Percentiles rank a stretch among this genome's conserved stretches.
These are phyloP conservation scores for Plebejus anna DNA, from an alignment of 2,888 invertebrate genomes.

Conservation along the genomic window DNA sequence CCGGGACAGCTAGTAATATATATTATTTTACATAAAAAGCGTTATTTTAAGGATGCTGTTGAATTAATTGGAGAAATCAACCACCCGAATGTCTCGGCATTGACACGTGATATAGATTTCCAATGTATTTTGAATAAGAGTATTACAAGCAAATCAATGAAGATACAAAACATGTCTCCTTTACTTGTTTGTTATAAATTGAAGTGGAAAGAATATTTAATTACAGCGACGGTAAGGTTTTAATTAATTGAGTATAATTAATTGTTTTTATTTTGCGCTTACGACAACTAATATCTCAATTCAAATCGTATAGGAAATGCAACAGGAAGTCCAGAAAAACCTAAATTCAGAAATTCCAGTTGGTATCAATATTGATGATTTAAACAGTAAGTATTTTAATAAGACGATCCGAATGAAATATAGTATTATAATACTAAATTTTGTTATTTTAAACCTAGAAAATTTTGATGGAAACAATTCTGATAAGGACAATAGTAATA, in stretches of 20 bases:
- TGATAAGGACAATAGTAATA: neutral
- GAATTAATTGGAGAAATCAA: constrained; percentile 82
- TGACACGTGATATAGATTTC: constrained; percentile 80
- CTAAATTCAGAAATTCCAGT: neutral
- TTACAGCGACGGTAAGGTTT: constrained; percentile 47
- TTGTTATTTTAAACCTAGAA: neutral
- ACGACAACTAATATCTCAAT: neutral
- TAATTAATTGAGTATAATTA: neutral
- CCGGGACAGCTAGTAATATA: too few species aligned
- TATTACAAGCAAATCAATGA: constrained; percentile 61
- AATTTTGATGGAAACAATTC: neutral
- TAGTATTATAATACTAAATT: neutral
- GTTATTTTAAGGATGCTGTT: constrained; percentile 79
- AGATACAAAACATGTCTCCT: constrained; percentile 67
- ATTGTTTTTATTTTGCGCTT: neutral
- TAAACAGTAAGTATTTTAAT: neutral
- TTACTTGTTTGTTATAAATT: constrained; percentile 63
- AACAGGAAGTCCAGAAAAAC: neutral
- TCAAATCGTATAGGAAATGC: neutral
- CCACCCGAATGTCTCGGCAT: constrained; percentile 83
- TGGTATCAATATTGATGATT: neutral
- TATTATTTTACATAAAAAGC: neutral
- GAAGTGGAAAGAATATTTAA: constrained; percentile 59
- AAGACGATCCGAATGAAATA: neutral
- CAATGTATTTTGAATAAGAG: constrained; percentile 76